These are phyloP conservation scores for Forficula auricularia DNA, from an alignment of 1,140 invertebrate genomes.

Conservation along the genomic window DNA sequence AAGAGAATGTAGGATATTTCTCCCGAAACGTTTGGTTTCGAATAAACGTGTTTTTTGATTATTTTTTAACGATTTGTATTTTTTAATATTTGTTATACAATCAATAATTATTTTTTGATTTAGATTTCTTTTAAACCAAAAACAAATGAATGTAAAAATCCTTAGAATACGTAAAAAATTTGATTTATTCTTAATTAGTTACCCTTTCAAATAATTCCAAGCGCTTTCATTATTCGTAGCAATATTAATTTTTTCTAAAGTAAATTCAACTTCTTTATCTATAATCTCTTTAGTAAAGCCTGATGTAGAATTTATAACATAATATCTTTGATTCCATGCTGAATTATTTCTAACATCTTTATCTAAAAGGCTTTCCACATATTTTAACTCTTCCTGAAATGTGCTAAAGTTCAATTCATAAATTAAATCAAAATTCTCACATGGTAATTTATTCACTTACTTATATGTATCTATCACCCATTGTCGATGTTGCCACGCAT, in stretches of 20 bases:
- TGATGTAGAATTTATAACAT: conserved; percentile 65
- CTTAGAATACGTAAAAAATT: too few species aligned
- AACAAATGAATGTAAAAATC: conserved; percentile 15
- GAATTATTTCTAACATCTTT: conserved; percentile 96
- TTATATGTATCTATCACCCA: conserved; percentile 75
- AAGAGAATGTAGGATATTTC: too few species aligned
- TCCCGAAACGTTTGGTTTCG: too few species aligned
- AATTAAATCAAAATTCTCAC: too few species aligned
- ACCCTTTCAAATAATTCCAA: conserved; percentile 94
- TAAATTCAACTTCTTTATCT: conserved; percentile 56
- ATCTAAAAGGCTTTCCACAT: conserved; percentile 55
- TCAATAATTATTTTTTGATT: too few species aligned
- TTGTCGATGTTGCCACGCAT: conserved; percentile 97
- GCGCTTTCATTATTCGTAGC: conserved; percentile 89
- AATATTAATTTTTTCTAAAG: conserved; percentile 60
- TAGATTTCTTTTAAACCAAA: too few species aligned
- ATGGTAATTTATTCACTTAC: conserved; percentile 29
- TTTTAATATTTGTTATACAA: too few species aligned
- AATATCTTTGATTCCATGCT: conserved; percentile 98
- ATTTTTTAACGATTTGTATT: too few species aligned
- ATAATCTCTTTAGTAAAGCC: conserved; percentile 59
- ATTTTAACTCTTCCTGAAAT: conserved; percentile 72
- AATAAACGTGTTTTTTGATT: too few species aligned
- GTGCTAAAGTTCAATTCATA: too few species aligned
- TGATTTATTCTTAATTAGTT: too few species aligned